These are phyloP conservation scores for Esox lucius DNA, from an alignment of 2,797 vertebrate species.

Conservation along the genomic window DNA sequence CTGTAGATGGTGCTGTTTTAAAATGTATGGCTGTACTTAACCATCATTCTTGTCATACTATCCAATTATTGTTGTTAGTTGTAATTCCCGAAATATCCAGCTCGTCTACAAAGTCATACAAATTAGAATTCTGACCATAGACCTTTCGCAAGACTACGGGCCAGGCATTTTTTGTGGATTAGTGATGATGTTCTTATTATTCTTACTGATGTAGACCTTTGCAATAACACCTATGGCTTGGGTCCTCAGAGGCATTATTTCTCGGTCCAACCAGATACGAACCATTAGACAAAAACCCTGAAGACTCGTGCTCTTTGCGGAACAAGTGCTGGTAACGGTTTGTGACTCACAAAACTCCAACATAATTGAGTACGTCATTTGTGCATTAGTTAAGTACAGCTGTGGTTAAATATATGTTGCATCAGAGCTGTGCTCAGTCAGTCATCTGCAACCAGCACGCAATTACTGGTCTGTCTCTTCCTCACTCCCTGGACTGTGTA, in stretches of 20 bases:
- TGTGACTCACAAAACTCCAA: slow-evolving; percentile 22
- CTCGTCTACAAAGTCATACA: background rate
- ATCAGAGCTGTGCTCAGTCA: slow-evolving; percentile 41
- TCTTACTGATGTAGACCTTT: background rate
- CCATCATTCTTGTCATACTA: background rate
- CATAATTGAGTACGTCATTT: slow-evolving; percentile 49
- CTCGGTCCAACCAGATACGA: background rate
- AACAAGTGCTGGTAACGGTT: slow-evolving; percentile 26
- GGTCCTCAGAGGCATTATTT: background rate
- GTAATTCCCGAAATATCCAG: background rate
- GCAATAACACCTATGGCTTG: background rate
- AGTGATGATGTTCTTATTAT: background rate
- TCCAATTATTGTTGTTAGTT: background rate
- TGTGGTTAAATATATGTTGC: slow-evolving; percentile 45
- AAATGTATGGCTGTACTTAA: slow-evolving; percentile 34
- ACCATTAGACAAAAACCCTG: slow-evolving; percentile 37
- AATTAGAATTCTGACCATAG: background rate
- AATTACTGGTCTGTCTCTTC: slow-evolving; percentile 40
- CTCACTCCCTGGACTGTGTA: slow-evolving; percentile 45
- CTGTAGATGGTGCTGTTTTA: slow-evolving; percentile 56
- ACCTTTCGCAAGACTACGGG: too few species aligned
- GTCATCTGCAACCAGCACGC: slow-evolving; percentile 32
- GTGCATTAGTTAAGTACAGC: slow-evolving; percentile 50
- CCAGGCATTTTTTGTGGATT: too few species aligned
- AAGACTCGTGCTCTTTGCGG: slow-evolving; percentile 13